These are phyloP conservation scores for Diachrysia chrysitis DNA, from an alignment of 2,888 invertebrate genomes.

Conservation along the genomic window DNA sequence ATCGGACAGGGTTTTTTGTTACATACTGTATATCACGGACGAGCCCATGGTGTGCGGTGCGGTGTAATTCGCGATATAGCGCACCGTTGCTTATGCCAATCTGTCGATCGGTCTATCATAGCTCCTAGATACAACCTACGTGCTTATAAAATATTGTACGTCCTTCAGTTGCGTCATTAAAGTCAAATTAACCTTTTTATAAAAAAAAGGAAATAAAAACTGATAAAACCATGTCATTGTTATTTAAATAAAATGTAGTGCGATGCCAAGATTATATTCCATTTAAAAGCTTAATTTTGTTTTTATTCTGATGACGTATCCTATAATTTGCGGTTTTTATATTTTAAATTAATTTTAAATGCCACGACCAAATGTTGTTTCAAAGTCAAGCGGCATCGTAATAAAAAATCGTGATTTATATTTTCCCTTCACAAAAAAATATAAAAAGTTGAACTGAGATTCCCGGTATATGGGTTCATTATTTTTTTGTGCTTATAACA, in stretches of 20 bases:
- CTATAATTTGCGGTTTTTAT: constrained; percentile 34
- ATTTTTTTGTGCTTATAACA: constrained; percentile 39
- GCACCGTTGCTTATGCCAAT: no score
- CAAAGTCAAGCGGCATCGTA: constrained; percentile 41
- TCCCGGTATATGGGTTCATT: constrained; percentile 52
- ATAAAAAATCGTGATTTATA: constrained; percentile 64
- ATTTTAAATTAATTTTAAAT: constrained; percentile 55
- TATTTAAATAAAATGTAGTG: constrained; percentile 18
- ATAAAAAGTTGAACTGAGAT: constrained; percentile 43
- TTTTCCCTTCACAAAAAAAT: constrained; percentile 60
- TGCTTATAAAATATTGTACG: constrained; percentile 24
- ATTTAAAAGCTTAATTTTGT: constrained; percentile 17
- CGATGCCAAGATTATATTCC: constrained; percentile 6
- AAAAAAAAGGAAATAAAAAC: constrained; percentile 13
- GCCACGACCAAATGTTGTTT: constrained; percentile 53
- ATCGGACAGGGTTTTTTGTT: no score
- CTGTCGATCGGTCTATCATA: no score
- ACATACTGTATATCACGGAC: no score
- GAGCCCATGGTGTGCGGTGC: no score
- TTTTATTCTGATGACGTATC: constrained; percentile 23
- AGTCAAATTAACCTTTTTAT: constrained; percentile 26
- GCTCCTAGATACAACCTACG: not conserved
- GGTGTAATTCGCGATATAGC: no score
- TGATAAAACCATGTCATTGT: constrained; percentile 6
- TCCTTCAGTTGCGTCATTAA: constrained; percentile 42